A percentile compares a stretch with the other conserved stretches of the same genome.
Conservation (phyloP, 2,797 vertebrate species). For the Coluber constrictor region DNA sequence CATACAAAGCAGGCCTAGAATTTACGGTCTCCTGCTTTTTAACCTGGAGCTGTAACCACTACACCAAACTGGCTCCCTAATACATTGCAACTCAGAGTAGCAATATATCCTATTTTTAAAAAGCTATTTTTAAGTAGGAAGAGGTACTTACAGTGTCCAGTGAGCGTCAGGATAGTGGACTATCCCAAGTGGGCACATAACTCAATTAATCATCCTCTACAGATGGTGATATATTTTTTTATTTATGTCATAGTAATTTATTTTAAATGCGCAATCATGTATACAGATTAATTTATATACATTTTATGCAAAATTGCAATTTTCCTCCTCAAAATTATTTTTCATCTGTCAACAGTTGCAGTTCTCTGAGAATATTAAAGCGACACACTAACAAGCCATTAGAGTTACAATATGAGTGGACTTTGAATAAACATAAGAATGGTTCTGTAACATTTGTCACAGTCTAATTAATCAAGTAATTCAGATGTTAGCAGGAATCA, state of each 20-base stretch:
- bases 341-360: not conserved
- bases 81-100: not conserved
- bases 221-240: not conserved
- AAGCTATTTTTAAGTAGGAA: not conserved
- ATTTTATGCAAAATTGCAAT: not conserved
- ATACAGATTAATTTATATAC: not conserved
- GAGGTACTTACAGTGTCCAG: not conserved
- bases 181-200: not conserved
- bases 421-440: not conserved
- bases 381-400: not conserved
- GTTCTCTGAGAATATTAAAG: not conserved
- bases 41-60: not conserved
- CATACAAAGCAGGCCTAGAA: not conserved
- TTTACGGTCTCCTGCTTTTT: not conserved
- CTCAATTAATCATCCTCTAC: not conserved
- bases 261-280: not conserved
- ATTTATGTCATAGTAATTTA: not conserved
- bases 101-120: not conserved
- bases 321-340: not conserved
- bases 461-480: constrained; percentile 12
- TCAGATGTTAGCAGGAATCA: fast-evolving
- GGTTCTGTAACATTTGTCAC: not conserved
- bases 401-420: not conserved
- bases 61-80: not conserved
- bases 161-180: not conserved